These are phyloP conservation scores for Drosophila takahashii DNA, from an alignment of 1,140 invertebrate species.

Conservation along the genomic window DNA sequence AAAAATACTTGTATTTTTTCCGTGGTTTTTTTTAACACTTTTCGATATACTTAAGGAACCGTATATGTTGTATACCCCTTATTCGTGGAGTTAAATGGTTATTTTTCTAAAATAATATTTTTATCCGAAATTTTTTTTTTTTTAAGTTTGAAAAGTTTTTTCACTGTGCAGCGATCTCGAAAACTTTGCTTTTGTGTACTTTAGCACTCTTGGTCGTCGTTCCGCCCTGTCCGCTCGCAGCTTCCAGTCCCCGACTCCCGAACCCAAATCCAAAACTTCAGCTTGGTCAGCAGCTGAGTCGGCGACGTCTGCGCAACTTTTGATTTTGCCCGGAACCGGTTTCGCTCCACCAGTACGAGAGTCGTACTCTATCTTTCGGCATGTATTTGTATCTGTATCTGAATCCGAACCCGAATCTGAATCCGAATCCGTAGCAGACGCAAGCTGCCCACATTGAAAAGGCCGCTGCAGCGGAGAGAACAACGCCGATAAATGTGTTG, in stretches of 20 bases:
- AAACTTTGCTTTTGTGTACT: constrained; percentile 30
- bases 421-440: constrained; percentile 15
- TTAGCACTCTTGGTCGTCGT: constrained; percentile 7
- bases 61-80: too few species aligned
- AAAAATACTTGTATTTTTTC: too few species aligned
- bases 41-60: too few species aligned
- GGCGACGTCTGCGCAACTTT: constrained; percentile 74
- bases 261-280: constrained; percentile 40
- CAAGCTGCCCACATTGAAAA: constrained; percentile 57
- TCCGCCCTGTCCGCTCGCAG: constrained; percentile 6
- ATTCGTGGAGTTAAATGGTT: too few species aligned
- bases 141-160: too few species aligned
- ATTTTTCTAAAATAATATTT: too few species aligned
- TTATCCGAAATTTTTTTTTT: too few species aligned
- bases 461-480: constrained; percentile 28
- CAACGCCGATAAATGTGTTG: constrained; percentile 51
- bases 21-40: too few species aligned
- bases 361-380: constrained; percentile 13
- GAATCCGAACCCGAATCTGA: constrained; percentile 14
- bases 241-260: constrained; percentile 24
- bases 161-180: constrained; percentile 10
- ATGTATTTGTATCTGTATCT: constrained; percentile 32
- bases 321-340: constrained; percentile 81
- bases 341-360: constrained; percentile 19
- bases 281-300: constrained; percentile 60